Evolutionary conservation across 1,140 invertebrate genomes (phyloP).

Genomic region (Drosophila ficusphila): DNA sequence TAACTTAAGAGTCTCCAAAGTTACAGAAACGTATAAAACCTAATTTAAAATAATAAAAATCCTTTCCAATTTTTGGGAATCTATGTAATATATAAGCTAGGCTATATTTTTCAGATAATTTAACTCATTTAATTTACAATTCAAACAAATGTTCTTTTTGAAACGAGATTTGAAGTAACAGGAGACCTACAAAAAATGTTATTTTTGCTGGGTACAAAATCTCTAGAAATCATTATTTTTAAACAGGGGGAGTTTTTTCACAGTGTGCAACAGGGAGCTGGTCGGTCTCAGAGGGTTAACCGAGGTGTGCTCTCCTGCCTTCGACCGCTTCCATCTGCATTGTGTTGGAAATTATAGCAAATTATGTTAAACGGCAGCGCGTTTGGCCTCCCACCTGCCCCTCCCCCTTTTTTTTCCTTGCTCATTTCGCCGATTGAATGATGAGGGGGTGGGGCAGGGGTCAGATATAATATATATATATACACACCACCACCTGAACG

Average conservation of each 20-base stretch:
- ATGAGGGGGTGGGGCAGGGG: constrained; percentile 32
- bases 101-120: no score
- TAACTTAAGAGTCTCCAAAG: no score
- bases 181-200: no score
- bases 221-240: no score
- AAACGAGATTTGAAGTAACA: no score
- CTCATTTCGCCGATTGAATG: constrained; percentile 45
- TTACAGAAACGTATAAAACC: no score
- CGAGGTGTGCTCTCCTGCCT: constrained; percentile 16
- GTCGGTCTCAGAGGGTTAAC: constrained; percentile 29
- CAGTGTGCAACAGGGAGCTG: constrained; percentile 4
- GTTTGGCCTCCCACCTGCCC: constrained; percentile 39
- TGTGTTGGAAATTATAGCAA: constrained; percentile 83
- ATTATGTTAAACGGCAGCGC: constrained; percentile 81
- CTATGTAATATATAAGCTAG: no score
- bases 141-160: no score
- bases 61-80: no score
- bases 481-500: neutral
- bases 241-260: no score
- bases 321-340: constrained; percentile 34
- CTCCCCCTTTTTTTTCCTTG: constrained; percentile 24
- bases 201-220: neutral
- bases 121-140: neutral
- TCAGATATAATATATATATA: constrained; percentile 35
- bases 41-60: no score